A percentile compares a stretch with the other conserved stretches of the same genome.
Evolutionary conservation across 2,113 vertebrate genomes (phyloP).

Genomic region (Tautogolabrus adspersus): DNA sequence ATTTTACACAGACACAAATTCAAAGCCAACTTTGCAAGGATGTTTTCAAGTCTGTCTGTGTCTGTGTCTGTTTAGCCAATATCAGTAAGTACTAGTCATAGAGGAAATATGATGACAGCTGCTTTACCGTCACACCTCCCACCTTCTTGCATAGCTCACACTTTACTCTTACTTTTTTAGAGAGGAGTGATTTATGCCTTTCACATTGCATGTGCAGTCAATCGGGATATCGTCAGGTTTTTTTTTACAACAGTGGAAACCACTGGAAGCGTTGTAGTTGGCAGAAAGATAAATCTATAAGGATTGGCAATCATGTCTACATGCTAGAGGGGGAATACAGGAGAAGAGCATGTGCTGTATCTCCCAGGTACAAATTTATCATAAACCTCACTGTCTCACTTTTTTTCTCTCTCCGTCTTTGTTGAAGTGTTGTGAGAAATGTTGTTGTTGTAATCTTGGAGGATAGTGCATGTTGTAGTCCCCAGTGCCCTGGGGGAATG

Average conservation of each 20-base stretch:
- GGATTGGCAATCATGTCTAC: slow-evolving; percentile 52
- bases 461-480: slow-evolving; percentile 52
- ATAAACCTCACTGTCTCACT: slow-evolving; percentile 8
- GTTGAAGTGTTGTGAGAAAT: slow-evolving; percentile 29
- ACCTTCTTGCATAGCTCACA: slow-evolving; percentile 41
- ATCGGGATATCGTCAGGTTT: slow-evolving; percentile 49
- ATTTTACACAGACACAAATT: neutral
- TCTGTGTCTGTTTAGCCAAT: slow-evolving; percentile 17
- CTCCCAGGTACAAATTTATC: slow-evolving; percentile 12
- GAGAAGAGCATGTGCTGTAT: neutral
- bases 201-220: slow-evolving; percentile 56
- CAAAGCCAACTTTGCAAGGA: slow-evolving; percentile 16
- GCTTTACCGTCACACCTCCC: slow-evolving; percentile 40
- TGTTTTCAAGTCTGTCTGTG: slow-evolving; percentile 33
- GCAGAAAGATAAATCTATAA: slow-evolving; percentile 48
- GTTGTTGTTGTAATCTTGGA: slow-evolving; percentile 53
- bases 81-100: slow-evolving; percentile 34
- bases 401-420: neutral
- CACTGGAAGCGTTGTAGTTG: slow-evolving; percentile 47
- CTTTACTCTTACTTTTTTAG: slow-evolving; percentile 59
- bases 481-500: slow-evolving; percentile 70
- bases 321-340: slow-evolving; percentile 17
- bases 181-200: slow-evolving; percentile 60
- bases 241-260: slow-evolving; percentile 45
- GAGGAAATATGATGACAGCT: slow-evolving; percentile 53